phyloP scores from a whole-genome alignment of 2,113 vertebrate genomes.

The Philantomba maxwellii region DNA sequence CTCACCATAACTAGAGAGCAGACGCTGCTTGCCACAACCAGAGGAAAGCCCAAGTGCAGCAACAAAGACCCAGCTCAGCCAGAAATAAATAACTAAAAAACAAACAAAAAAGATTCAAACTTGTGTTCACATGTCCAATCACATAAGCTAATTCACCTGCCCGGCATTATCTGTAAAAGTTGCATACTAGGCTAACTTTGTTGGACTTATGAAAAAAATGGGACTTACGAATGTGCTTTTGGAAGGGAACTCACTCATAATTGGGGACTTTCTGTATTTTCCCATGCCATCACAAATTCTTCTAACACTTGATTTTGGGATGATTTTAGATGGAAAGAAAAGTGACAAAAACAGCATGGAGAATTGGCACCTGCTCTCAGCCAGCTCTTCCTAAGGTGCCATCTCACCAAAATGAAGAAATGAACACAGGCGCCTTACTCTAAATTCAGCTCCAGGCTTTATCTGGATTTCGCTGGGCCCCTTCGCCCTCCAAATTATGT shows the following conservation, averaged over 20 bases:
- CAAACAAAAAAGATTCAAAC: neutral
- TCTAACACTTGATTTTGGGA: neutral
- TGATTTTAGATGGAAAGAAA: neutral
- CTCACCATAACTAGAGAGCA: neutral
- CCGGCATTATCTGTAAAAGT: neutral
- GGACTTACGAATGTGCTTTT: neutral
- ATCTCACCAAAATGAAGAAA: neutral
- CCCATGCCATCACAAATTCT: neutral
- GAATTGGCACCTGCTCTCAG: neutral
- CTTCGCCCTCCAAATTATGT: neutral
- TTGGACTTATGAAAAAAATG: neutral
- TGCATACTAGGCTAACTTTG: neutral
- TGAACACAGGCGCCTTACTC: neutral
- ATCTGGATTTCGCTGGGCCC: neutral
- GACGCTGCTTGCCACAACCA: neutral
- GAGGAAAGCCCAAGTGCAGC: neutral
- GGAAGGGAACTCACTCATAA: neutral
- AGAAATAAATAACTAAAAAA: neutral
- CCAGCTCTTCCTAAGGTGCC: neutral
- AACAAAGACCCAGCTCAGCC: neutral
- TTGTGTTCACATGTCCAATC: neutral
- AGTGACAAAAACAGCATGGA: neutral
- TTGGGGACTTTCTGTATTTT: neutral
- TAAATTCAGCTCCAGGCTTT: neutral
- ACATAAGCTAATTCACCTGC: neutral